Evolutionary conservation across 2,888 invertebrate genomes (phyloP).

Genomic region (Neuroscelio doddi): DNA sequence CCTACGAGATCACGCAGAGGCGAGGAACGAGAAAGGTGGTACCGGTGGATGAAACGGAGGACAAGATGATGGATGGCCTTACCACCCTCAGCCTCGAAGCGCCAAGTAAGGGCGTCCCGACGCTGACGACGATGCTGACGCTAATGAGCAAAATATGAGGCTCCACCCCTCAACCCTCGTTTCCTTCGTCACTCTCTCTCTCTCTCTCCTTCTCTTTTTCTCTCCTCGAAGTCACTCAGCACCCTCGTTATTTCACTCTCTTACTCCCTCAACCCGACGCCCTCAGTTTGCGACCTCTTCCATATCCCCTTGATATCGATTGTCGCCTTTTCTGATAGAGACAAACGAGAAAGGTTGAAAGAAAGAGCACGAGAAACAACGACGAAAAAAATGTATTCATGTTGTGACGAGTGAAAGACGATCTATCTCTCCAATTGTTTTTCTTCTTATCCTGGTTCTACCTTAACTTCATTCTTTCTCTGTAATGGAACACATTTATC

Average conservation of each 20-base stretch:
- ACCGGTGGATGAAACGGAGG: slow-evolving; percentile 52
- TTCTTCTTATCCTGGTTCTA: no score
- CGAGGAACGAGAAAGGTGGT: slow-evolving; percentile 52
- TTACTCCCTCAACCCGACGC: slow-evolving; percentile 31
- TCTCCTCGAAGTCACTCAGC: slow-evolving; percentile 27
- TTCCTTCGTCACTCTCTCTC: slow-evolving; percentile 36
- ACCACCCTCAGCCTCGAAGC: slow-evolving; percentile 55
- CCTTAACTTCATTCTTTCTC: no score
- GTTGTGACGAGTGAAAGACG: slow-evolving; percentile 52
- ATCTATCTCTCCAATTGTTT: slow-evolving; percentile 58
- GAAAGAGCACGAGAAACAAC: slow-evolving; percentile 31
- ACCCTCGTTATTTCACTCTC: slow-evolving; percentile 18
- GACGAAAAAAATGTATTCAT: slow-evolving; percentile 23
- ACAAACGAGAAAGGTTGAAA: slow-evolving; percentile 34
- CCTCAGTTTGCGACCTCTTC: slow-evolving; percentile 48
- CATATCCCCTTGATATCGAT: slow-evolving; percentile 61
- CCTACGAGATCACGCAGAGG: slow-evolving; percentile 43
- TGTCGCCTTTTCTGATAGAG: slow-evolving; percentile 56
- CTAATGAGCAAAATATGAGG: slow-evolving; percentile 72
- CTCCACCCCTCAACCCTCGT: slow-evolving; percentile 60
- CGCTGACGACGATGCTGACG: slow-evolving; percentile 70
- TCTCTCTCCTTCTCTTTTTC: slow-evolving; percentile 45
- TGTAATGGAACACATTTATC: no score
- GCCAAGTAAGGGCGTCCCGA: slow-evolving; percentile 66
- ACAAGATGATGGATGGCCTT: slow-evolving; percentile 71